Base-by-base conservation (phyloP, 2,113 vertebrate species). In the Antechinus flavipes region DNA sequence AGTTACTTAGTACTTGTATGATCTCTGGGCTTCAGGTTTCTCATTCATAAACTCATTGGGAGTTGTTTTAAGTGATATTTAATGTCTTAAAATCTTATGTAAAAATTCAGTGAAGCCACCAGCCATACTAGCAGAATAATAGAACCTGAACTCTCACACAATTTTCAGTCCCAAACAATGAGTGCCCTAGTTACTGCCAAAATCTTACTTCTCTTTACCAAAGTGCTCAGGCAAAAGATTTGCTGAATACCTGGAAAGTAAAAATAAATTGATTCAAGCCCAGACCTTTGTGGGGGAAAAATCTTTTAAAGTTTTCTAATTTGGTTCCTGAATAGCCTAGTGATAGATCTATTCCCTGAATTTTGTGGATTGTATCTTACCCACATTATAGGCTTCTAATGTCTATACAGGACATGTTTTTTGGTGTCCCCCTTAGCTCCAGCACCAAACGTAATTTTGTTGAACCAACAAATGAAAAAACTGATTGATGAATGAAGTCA, bases 241-340 rank as follows among this genome's bases (percentile, higher is more conserved):
- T 84, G 68, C 35, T 84, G 68, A 84, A 84, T 84, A 84, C 68
- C 68, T 84, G n/a, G 68, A 84, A 23, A 84, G 68, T 84, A 84
- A 84, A 84, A 84, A 84, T 84, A 84, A 84, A 42, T 84, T 84
- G 68, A 84, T 84, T 84, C 68, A 84, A 84, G 68, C 68, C 68
- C n/a, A 84, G 68, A 84, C 14, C 68, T 84, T 76, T 84, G 19
- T 0, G 68, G 68, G 16, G 68, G 5, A 42, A 55, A 42, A 42
- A 23, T 42, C 68, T 84, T 76, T n/a, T 42, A 84, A 84, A 42
- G 68, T n/a, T 84, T 84, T n/a, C 68, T 84, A 84, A 84, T 84
- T 84, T 84, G 35, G 68, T 84, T 42, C 68, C n/a, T 84, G 68
- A 84, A 84, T 84, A 84, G 68, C 68, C n/a, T 84, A 84, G 68